Evolutionary conservation across 2,797 vertebrate genomes (phyloP).

Genomic region (Gallinago nigripennis): DNA sequence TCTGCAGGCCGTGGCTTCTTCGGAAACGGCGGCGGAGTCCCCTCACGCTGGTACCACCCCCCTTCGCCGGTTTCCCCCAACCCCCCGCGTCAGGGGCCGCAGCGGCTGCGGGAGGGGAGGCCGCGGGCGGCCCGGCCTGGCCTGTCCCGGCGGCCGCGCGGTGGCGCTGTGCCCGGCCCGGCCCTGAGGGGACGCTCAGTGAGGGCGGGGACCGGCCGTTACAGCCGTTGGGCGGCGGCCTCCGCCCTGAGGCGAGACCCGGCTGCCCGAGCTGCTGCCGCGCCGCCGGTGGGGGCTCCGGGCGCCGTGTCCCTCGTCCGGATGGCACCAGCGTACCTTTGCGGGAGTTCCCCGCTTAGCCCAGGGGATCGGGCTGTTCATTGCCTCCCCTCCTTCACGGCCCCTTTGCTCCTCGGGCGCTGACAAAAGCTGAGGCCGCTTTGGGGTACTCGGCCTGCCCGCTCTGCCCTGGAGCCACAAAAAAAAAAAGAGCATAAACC

Average conservation of each 20-base stretch:
- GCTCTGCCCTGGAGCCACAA: not conserved
- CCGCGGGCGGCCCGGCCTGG: not conserved
- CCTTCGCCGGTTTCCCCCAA: too few relatives aligned
- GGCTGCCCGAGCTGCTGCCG: not conserved
- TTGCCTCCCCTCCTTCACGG: not conserved
- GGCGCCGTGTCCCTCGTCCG: not conserved
- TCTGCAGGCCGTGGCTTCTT: too few relatives aligned
- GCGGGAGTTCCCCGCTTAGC: not conserved
- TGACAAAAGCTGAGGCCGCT: not conserved
- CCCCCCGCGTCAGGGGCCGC: not conserved
- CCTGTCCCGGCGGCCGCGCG: not conserved
- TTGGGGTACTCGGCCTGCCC: too few relatives aligned
- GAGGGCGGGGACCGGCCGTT: not conserved
- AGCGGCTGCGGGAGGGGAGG: not conserved
- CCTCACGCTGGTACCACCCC: too few relatives aligned
- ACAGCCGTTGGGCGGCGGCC: not conserved
- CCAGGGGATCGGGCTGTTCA: not conserved
- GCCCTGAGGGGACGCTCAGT: too few relatives aligned
- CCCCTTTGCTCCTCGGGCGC: not conserved
- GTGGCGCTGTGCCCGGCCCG: not conserved
- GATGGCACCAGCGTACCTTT: not conserved
- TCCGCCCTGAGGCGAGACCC: rapidly evolving
- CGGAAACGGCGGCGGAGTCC: not conserved
- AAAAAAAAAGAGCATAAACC: too few relatives aligned
- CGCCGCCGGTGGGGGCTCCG: rapidly evolving